Conservation (phyloP, 2,888 invertebrate species). For the Xylota segnis region DNA sequence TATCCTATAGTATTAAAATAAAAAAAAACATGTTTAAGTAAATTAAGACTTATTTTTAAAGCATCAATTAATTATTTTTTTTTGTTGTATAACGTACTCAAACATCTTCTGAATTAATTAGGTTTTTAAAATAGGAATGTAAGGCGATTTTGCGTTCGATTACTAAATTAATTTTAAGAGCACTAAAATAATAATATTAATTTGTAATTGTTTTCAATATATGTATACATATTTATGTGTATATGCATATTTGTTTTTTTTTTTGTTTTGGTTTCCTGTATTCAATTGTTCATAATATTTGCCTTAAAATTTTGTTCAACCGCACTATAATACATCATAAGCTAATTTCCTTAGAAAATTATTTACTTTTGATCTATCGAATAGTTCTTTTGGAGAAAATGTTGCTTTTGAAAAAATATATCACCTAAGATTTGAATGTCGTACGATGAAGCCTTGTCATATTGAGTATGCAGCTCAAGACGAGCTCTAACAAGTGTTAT, state of each 20-base stretch:
- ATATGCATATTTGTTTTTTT: conserved; percentile 14
- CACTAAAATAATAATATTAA: conserved; percentile 57
- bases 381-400: background rate
- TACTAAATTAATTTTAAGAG: conserved; percentile 66
- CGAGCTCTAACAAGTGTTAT: no score
- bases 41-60: conserved; percentile 70
- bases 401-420: background rate
- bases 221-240: conserved; percentile 34
- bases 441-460: background rate
- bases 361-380: conserved; percentile 37
- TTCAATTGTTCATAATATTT: conserved; percentile 26
- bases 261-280: conserved; percentile 24
- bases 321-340: conserved; percentile 54
- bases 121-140: conserved; percentile 43
- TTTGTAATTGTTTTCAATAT: conserved; percentile 52
- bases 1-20: conserved; percentile 76
- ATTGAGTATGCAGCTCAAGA: no score
- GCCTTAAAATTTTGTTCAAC: conserved; percentile 36
- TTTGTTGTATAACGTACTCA: conserved; percentile 58
- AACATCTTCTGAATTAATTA: conserved; percentile 44
- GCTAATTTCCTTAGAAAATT: conserved; percentile 43
- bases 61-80: conserved; percentile 34
- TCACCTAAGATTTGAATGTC: background rate
- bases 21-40: conserved; percentile 61
- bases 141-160: conserved; percentile 61